Conservation (phyloP, 2,888 invertebrate genomes). For the Stenchaetothrips biformis region DNA sequence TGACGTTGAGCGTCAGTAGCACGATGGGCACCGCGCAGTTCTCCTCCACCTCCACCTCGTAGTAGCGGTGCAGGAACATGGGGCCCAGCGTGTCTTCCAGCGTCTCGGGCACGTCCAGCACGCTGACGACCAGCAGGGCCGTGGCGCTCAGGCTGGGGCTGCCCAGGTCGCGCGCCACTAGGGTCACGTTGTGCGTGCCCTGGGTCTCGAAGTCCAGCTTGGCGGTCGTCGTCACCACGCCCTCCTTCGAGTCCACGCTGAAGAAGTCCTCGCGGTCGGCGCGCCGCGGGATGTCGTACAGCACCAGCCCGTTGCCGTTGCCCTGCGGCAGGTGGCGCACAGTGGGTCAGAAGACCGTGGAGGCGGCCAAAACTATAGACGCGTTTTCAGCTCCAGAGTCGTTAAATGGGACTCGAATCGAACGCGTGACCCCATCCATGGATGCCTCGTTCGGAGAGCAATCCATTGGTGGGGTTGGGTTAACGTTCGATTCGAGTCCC, state of each 20-base stretch:
- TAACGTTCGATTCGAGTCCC: too few species aligned
- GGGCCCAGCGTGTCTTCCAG: constrained; percentile 42
- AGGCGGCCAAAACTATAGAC: too few species aligned
- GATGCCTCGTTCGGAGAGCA: too few species aligned
- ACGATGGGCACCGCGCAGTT: constrained; percentile 71
- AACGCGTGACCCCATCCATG: too few species aligned
- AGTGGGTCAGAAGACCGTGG: too few species aligned
- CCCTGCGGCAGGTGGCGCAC: constrained; percentile 45
- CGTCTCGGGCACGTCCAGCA: constrained; percentile 62
- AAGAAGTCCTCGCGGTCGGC: constrained; percentile 59
- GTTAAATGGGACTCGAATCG: too few species aligned
- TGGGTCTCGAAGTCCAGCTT: constrained; percentile 67
- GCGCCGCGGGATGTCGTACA: constrained; percentile 67
- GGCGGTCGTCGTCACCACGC: constrained; percentile 69
- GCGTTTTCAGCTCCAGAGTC: too few species aligned
- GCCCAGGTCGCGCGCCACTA: constrained; percentile 79
- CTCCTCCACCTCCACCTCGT: constrained; percentile 76
- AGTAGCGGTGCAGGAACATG: constrained; percentile 64
- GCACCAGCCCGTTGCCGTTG: constrained; percentile 79
- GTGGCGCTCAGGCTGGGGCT: constrained; percentile 76
- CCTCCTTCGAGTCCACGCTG: constrained; percentile 79
- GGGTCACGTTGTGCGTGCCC: constrained; percentile 64
- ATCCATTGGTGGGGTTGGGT: too few species aligned
- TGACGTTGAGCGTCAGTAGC: constrained; percentile 70
- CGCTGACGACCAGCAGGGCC: constrained; percentile 63